Conservation (phyloP, 1,140 invertebrate genomes). For the Micrasema minimum region DNA sequence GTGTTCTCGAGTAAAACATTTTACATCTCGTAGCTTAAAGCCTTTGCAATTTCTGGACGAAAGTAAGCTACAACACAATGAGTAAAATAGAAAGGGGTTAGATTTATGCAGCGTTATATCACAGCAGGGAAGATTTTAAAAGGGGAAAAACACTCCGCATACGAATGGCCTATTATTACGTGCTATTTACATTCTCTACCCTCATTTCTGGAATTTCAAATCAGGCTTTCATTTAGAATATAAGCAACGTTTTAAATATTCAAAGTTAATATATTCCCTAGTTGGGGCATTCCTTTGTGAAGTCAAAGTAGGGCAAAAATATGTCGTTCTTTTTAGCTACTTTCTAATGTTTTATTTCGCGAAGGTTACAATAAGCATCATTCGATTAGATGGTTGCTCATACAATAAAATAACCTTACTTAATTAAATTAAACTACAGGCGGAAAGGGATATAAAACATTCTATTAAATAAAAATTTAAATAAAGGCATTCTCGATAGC, state of each 20-base stretch:
- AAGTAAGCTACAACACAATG: conserved; percentile 9
- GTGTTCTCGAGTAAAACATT: no score
- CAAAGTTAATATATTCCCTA: conserved; percentile 24
- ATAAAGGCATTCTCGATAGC: no score
- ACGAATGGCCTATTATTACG: conserved; percentile 36
- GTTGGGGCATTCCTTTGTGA: no score
- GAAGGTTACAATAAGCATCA: no score
- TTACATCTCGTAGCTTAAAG: no score
- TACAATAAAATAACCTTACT: no score
- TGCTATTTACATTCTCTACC: conserved; percentile 20
- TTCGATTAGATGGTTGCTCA: no score
- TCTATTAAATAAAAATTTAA: no score
- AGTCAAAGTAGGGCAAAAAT: no score
- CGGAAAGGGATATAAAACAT: no score
- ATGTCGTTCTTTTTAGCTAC: not conserved
- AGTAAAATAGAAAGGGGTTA: conserved; percentile 20
- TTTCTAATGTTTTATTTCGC: not conserved
- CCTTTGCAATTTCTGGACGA: conserved; percentile 8
- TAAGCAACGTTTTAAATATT: conserved; percentile 33
- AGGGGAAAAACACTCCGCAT: conserved; percentile 26
- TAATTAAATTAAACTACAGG: no score
- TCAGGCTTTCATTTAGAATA: conserved; percentile 28
- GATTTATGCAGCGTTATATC: conserved; percentile 25
- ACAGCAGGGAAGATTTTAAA: conserved; percentile 34
- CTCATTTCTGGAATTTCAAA: conserved; percentile 22